phyloP scores from a whole-genome alignment of 64 coral and sea anemone species.

The Platygyra sinensis region DNA sequence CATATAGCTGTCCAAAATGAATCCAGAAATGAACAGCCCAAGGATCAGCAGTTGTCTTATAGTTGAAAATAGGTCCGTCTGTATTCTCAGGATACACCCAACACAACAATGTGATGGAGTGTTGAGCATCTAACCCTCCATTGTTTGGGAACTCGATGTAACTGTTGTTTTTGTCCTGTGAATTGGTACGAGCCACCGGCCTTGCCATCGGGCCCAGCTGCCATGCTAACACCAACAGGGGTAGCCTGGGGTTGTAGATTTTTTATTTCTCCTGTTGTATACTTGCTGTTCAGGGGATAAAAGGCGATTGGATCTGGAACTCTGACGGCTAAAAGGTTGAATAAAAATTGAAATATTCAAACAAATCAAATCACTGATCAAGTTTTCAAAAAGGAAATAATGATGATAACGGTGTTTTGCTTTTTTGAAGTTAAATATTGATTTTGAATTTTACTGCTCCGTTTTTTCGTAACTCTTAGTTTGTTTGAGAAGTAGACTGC shows the following conservation, averaged over 20 bases:
- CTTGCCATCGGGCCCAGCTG: constrained; percentile 34
- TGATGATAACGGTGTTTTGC: no score
- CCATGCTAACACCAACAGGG: neutral
- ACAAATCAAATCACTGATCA: no score
- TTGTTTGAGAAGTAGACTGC: no score
- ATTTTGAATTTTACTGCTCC: no score
- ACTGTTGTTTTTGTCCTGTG: constrained; percentile 19
- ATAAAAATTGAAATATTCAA: neutral
- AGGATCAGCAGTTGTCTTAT: neutral
- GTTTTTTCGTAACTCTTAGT: no score
- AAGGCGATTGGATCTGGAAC: neutral
- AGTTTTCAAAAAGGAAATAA: no score
- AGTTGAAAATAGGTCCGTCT: constrained; percentile 32
- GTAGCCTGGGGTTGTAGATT: neutral
- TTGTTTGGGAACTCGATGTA: constrained; percentile 53
- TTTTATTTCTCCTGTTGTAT: constrained; percentile 1
- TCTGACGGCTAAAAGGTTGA: neutral
- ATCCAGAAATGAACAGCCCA: constrained; percentile 16
- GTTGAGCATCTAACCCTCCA: constrained; percentile 13
- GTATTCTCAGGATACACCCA: constrained; percentile 25
- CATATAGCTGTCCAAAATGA: neutral
- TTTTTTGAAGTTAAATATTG: no score
- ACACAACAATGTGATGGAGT: constrained; percentile 38
- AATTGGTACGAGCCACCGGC: constrained; percentile 50
- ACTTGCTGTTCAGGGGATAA: constrained; percentile 20